Evolutionary conservation across 2,113 vertebrate species (phyloP), one percentile per base, ranked within the genome.

Genomic region (Ammospiza caudacuta): DNA sequence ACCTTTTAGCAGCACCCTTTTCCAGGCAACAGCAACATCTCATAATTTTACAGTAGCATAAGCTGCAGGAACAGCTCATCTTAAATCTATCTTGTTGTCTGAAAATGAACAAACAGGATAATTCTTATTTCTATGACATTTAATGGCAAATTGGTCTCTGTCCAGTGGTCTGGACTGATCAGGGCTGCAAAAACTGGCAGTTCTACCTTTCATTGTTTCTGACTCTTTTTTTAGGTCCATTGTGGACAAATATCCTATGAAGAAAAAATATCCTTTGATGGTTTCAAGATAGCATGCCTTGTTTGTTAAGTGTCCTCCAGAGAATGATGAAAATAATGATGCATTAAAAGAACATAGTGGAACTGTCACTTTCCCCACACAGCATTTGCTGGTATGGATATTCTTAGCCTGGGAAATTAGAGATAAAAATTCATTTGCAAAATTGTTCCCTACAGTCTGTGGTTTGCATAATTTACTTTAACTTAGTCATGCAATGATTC

Each of bases 391-490:
- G 17, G 8, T 78, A 72, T 43, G 29, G 52, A 83, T 90, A 74
- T 77, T 86, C 29, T 89, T 74, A 90, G 47, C 27, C 18, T 39
- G 59, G 33, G 16, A 94, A 94, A 89, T 78, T 52, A 84, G 17
- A 59, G 80, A 72, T 47, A 62, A 91, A 90, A 89, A 52, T 72
- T 87, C 1, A 91, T 92, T 91, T 94, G 47, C 61, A 90, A 89
- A 86, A 96, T 59, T 89, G 17, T 64, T 94, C 64, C 61, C 83
- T 75, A 61, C 22, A 52, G 62, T 83, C 47, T 67, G 28, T 88
- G 49, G 5, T 92, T 94, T 83, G 68, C 83, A 93, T 92, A 94
- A 83, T 83, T 90, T 93, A 9, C 19, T 81, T 86, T 89, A 81
- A 89, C 39, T 31, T 92, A 83, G 29, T 90, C 51, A 81, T 81